phyloP scores from a whole-genome alignment of 2,888 invertebrate species.

The Luffia ferchaultella region DNA sequence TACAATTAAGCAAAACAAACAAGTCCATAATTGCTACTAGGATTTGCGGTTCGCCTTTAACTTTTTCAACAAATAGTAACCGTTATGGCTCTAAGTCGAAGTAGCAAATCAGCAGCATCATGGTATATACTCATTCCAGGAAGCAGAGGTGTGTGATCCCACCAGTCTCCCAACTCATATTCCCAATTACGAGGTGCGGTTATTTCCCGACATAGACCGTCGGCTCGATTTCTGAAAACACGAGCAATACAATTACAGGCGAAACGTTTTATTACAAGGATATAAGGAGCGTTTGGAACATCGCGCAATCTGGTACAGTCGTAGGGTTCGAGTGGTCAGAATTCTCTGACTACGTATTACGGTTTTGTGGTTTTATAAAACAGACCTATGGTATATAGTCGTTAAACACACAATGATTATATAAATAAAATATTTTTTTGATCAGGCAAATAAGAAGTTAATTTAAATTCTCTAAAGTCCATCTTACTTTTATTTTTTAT shows the following conservation, averaged over 20 bases:
- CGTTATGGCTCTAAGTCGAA: slow-evolving; percentile 36
- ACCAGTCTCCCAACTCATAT: slow-evolving; percentile 52
- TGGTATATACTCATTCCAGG: slow-evolving; percentile 34
- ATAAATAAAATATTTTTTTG: too few species aligned
- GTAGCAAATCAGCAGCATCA: slow-evolving; percentile 43
- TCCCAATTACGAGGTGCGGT: slow-evolving; percentile 32
- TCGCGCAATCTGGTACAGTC: background rate
- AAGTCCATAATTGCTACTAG: too few species aligned
- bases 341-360: background rate
- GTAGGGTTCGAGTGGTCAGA: background rate
- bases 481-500: too few species aligned
- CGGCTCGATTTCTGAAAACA: slow-evolving; percentile 16
- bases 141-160: slow-evolving; percentile 39
- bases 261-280: background rate
- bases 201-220: slow-evolving; percentile 18
- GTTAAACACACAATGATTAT: too few species aligned
- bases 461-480: too few species aligned
- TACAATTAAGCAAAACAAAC: too few species aligned
- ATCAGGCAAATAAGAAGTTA: too few species aligned
- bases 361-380: too few species aligned
- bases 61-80: too few species aligned
- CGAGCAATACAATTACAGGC: background rate
- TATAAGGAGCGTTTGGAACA: background rate
- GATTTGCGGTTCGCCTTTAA: too few species aligned
- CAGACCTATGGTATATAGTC: too few species aligned